Evolutionary conservation across 1,140 invertebrate genomes (phyloP), one percentile per base, ranked within the genome.

Genomic region (Trichomalopsis sarcophagae): DNA sequence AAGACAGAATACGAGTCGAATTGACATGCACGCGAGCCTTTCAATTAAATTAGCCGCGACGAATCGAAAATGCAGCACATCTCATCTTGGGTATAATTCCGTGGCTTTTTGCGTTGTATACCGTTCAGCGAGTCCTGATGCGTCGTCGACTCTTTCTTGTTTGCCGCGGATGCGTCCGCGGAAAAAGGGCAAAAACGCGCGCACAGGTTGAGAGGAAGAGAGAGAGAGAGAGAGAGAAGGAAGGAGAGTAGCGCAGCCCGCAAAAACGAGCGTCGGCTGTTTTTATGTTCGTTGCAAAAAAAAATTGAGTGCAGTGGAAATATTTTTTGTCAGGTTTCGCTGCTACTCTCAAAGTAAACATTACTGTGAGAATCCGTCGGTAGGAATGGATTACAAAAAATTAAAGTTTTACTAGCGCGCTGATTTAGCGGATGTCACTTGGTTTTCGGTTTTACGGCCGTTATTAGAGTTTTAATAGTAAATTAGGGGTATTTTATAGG

Each of bases 41-140:
- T 74, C 76, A 84, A 84, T 84, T 84, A 79, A 84, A 84, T 79
- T 84, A 71, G 66, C 76, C 76, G 68, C 23, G 44, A 17, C 44
- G 44, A 79, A 79, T 84, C 44, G 62, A 62, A 84, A 79, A 84
- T 79, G 33, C 76, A 36, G 68, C 68, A 79, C 66, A 44, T 84
- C 66, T 84, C 36, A 55, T 50, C 62, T 84, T 78, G 17, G 62
- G 82, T 78, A 84, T 84, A 78, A 78, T 78, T 84, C 50, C 40
- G 23, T 47, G 36, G 11, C 6, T 78, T 78, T 78, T 75, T 75
- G 10, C 33, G 21, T 62, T 5, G n/a, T 76, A 71, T 50, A 30
- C 23, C 44, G 30, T 79, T 79, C 30, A 36, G 13, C 14, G 13
- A n/a, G 55, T 62, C 21, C 17, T 62, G 55, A 62, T 62, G 55